Percentiles rank a stretch among this genome's conserved stretches.
These are phyloP conservation scores for Ophiothrix spiculata DNA, from an alignment of 35 echinoderm and acorn worm genomes.

Conservation along the genomic window DNA sequence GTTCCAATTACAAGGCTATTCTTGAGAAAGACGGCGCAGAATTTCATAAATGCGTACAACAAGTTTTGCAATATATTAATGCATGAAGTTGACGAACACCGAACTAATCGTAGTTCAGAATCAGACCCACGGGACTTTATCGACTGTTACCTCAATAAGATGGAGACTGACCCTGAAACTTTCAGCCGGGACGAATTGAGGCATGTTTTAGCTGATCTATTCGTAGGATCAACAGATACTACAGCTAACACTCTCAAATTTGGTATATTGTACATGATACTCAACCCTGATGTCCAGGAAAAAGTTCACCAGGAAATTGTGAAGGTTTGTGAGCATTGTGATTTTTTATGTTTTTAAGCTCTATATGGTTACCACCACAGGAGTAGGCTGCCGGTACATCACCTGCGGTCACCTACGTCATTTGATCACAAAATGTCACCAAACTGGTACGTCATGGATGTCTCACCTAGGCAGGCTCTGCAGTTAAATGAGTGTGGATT, in stretches of 20 bases:
- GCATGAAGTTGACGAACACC: background rate
- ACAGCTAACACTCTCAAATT: conserved; percentile 49
- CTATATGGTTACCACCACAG: too few relatives aligned
- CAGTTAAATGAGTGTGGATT: too few relatives aligned
- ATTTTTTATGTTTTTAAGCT: too few relatives aligned
- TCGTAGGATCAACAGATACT: conserved; percentile 52
- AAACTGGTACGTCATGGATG: too few relatives aligned
- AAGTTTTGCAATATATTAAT: background rate
- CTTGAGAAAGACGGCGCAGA: background rate
- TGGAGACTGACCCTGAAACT: background rate
- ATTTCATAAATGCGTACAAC: background rate
- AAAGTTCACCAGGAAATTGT: conserved; percentile 52
- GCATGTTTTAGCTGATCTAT: conserved; percentile 36
- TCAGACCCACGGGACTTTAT: conserved; percentile 50
- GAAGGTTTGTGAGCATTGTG: too few relatives aligned
- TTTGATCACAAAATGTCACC: too few relatives aligned
- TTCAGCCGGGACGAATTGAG: conserved; percentile 10
- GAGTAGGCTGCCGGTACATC: too few relatives aligned
- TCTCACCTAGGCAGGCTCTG: too few relatives aligned
- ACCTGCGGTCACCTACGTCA: too few relatives aligned
- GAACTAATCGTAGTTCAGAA: background rate
- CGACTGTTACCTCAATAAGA: conserved; percentile 32
- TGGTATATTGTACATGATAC: conserved; percentile 49
- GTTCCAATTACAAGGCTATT: background rate
- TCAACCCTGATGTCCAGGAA: conserved; percentile 44